Evolutionary conservation across 2,113 vertebrate species (phyloP), one percentile per base, ranked within the genome.

Genomic region (Reinhardtius hippoglossoides): DNA sequence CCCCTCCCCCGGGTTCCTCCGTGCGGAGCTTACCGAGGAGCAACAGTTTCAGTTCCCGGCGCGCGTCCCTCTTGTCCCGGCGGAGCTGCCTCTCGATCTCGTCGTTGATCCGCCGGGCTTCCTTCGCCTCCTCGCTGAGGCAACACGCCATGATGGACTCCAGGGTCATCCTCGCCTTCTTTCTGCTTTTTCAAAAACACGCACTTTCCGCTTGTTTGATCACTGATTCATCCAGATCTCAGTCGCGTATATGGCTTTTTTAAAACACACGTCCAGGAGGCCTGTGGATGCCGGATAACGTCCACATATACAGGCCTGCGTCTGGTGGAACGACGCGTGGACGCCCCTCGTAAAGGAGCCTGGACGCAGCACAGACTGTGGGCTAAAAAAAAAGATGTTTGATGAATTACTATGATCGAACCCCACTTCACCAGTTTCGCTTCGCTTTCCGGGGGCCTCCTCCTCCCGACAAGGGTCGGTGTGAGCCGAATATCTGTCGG

Each of bases 91-190:
- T 96, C 80, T 98, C 97, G 90, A 97, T 98, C 94, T 97, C 97
- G 83, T 96, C 97, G 94, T 98, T 98, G 95, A 98, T 98, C 93
- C 97, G 88, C 87, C 96, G 93, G 69, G 96, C 96, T 94, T 98
- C 97, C 87, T 98, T 97, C 91, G 95, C 96, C 95, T 98, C 97
- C 81, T 98, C 97, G 91, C 95, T 97, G 89, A 97, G 95, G 94
- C 96, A 98, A 88, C 97, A 97, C 94, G 97, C 95, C 96, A 97
- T 96, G 86, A 97, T 96, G 94, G 96, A 97, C 83, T 96, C 96
- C 91, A 96, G 94, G 87, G 96, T 96, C 96, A 96, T 96, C 81
- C 74, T 91, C 75, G 31, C 85, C 83, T 90, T 24, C 12, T n/a
- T 13, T 72, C 20, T 35, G 23, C 44, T 56, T 62, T 24, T 20